Base-by-base conservation (phyloP, 2,888 invertebrate species). In the Noctua comes region DNA sequence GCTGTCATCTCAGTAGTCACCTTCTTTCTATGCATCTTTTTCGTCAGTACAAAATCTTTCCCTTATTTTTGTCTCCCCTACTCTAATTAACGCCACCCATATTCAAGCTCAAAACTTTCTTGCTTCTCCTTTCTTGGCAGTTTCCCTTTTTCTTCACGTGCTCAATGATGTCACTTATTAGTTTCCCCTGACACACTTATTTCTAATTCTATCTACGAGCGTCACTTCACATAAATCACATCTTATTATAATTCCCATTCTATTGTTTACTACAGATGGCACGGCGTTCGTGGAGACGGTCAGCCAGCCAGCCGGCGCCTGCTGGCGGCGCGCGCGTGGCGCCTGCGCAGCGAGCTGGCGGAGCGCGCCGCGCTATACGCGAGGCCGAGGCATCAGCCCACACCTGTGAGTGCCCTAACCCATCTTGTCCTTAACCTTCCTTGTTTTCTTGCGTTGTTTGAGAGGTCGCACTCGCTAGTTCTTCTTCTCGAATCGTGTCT, bases 351-450 rank as follows among this genome's bases (percentile, higher is more conserved):
- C 18, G 96, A 97, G 90, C 93, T 97, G 27, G 95, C 94, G 24
- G 95, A 92, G 64, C 94, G 96, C 48, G 97, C 97, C 57, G 95
- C 94, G 13, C 91, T 91, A 10, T 97, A 97, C 88, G 93, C 95
- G 1, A 86, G 95, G 0, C 94, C 93, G 8, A 70, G 82, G 0
- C 85, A 83, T 1, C 86, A 88, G 18, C 68, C 83, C 1, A 85
- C 89, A 0, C 87, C 90, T 84, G 94, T 93, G n/a, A 76, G 84
- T 85, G 8, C 2, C 16, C 65, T 40, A 4, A 65, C 10, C 13
- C 11, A 24, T 40, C 6, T 40, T 40, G 18, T n/a, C 4, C 27
- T 59, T 59, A 0, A 40, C 8, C 40, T 40, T 40, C 40, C 40
- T 10, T 43, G 43, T 16, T 59, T 10, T 24, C 27, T 59, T 27